Percentiles rank a stretch among this genome's conserved stretches.
phyloP scores from a whole-genome alignment of 2,113 vertebrate species.

The Oryzias melastigma region DNA sequence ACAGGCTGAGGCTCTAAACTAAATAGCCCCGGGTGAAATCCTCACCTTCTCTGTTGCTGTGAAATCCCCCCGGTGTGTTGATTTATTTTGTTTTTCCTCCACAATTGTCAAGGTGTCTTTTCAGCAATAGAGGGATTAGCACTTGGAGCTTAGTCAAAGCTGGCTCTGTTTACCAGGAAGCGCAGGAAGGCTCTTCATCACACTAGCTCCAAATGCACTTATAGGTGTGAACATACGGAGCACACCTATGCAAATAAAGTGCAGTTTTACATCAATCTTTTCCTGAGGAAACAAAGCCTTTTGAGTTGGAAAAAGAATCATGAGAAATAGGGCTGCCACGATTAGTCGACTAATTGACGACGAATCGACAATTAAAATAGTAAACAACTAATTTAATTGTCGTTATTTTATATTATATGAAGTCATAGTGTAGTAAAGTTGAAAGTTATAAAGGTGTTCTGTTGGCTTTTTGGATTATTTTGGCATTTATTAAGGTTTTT shows the following conservation, averaged over 20 bases:
- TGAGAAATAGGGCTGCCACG: too few species aligned
- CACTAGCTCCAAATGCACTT: slow-evolving; percentile 14
- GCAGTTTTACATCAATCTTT: slow-evolving; percentile 21
- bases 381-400: too few species aligned
- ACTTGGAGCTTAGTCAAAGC: slow-evolving; percentile 48
- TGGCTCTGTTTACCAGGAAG: slow-evolving; percentile 44
- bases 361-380: too few species aligned
- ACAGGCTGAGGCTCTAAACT: slow-evolving; percentile 18
- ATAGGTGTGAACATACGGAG: background rate
- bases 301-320: background rate
- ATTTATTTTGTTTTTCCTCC: slow-evolving; percentile 46
- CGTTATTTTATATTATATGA: too few species aligned
- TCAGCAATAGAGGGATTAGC: slow-evolving; percentile 43
- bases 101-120: slow-evolving; percentile 51
- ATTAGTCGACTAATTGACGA: too few species aligned
- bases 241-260: slow-evolving; percentile 16
- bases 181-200: slow-evolving; percentile 18
- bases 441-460: too few species aligned
- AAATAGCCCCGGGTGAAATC: slow-evolving; percentile 59
- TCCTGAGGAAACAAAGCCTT: slow-evolving; percentile 43
- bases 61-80: slow-evolving; percentile 42
- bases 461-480: too few species aligned
- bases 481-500: too few species aligned
- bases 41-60: slow-evolving; percentile 47
- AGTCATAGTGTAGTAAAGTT: too few species aligned